phyloP scores from a whole-genome alignment of 2,888 invertebrate species.

The Cosmia trapezina region DNA sequence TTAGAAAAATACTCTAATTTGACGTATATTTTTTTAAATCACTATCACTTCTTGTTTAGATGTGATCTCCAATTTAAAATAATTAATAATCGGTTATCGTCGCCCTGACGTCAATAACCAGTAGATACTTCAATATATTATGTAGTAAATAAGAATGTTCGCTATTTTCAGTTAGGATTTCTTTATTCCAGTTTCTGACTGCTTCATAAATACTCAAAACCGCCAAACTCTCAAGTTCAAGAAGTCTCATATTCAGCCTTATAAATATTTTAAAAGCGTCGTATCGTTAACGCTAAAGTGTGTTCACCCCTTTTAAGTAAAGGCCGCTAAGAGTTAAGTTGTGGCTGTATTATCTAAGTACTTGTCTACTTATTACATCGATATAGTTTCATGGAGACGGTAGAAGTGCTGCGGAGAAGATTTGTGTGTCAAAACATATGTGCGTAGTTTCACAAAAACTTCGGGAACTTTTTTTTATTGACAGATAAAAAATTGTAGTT shows the following conservation, averaged over 20 bases:
- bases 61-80: too few species aligned
- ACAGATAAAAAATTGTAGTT: too few species aligned
- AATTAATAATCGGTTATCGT: too few species aligned
- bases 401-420: not conserved
- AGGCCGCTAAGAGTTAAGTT: conserved; percentile 85
- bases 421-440: not conserved
- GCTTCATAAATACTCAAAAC: conserved; percentile 33
- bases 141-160: not conserved
- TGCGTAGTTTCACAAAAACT: not conserved
- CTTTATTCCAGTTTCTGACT: not conserved
- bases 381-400: conserved; percentile 47
- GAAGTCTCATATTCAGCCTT: conserved; percentile 69
- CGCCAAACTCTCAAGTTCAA: conserved; percentile 70
- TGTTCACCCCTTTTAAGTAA: conserved; percentile 89
- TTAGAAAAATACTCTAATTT: too few species aligned
- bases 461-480: too few species aligned
- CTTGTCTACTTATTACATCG: conserved; percentile 51
- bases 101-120: not conserved
- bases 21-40: too few species aligned
- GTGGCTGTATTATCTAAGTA: conserved; percentile 71
- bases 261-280: conserved; percentile 81
- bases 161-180: not conserved
- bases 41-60: too few species aligned
- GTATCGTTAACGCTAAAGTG: conserved; percentile 82
- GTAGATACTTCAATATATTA: not conserved